Evolutionary conservation across 2,113 vertebrate species (phyloP).

Genomic region (Chaetura pelagica): DNA sequence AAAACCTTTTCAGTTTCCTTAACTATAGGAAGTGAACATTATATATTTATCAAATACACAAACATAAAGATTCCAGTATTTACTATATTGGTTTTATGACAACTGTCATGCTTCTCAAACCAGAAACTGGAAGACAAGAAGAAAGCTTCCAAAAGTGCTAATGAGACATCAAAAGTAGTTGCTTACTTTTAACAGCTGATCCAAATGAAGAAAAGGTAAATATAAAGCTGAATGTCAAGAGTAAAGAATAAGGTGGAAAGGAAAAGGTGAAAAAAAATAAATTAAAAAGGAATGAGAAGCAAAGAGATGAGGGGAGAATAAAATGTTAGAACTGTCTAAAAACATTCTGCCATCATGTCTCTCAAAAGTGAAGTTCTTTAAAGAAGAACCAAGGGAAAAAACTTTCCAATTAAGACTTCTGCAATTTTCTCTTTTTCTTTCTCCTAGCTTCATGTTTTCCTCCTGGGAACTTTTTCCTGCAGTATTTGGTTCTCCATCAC

Average conservation of each 20-base stretch:
- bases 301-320: background rate
- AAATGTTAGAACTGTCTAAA: background rate
- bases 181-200: constrained; percentile 26
- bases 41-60: constrained; percentile 26
- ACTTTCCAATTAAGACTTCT: background rate
- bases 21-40: constrained; percentile 47
- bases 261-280: background rate
- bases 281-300: background rate
- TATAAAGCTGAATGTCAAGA: background rate
- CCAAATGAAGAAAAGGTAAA: background rate
- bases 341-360: background rate
- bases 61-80: constrained; percentile 1
- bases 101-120: constrained; percentile 29
- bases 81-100: constrained; percentile 13
- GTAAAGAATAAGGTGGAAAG: constrained; percentile 2
- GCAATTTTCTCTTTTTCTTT: background rate
- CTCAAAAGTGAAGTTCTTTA: background rate
- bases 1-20: constrained; percentile 45
- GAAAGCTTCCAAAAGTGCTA: constrained; percentile 40
- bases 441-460: background rate
- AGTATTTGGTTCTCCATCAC: background rate
- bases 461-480: background rate
- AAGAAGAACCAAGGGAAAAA: background rate
- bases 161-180: constrained; percentile 20
- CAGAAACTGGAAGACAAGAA: constrained; percentile 43